Conservation (phyloP, 2,113 vertebrate species). For the Pterocles gutturalis region DNA sequence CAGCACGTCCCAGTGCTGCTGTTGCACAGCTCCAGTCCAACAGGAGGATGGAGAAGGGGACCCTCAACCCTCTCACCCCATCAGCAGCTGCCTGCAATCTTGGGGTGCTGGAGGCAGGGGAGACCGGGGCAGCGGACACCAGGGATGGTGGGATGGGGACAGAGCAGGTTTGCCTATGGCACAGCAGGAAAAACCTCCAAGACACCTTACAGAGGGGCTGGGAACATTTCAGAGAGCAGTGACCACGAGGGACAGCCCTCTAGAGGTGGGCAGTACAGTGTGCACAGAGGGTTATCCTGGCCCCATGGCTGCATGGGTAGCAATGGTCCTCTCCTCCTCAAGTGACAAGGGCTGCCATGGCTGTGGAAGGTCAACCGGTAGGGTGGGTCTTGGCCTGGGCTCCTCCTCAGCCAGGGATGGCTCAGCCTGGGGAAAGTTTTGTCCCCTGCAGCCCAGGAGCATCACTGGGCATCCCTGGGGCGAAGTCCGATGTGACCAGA, state of each 20-base stretch:
- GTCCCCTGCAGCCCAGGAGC: neutral
- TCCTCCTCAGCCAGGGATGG: neutral
- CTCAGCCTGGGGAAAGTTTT: neutral
- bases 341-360: neutral
- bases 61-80: neutral
- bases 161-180: neutral
- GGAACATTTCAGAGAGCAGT: neutral
- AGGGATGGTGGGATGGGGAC: neutral
- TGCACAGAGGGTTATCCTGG: accelerated
- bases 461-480: neutral
- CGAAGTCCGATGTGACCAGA: neutral
- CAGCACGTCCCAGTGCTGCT: neutral
- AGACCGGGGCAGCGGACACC: neutral
- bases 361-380: neutral
- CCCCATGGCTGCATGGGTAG: neutral
- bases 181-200: neutral
- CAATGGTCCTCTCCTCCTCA: neutral
- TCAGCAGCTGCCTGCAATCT: neutral
- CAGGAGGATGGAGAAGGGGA: neutral
- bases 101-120: neutral
- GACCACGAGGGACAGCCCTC: neutral
- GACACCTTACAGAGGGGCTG: accelerated
- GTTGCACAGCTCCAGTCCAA: neutral
- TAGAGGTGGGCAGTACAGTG: accelerated
- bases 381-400: neutral